Conservation (phyloP, 1,140 invertebrate genomes). For the Luehdorfia chinensis region DNA sequence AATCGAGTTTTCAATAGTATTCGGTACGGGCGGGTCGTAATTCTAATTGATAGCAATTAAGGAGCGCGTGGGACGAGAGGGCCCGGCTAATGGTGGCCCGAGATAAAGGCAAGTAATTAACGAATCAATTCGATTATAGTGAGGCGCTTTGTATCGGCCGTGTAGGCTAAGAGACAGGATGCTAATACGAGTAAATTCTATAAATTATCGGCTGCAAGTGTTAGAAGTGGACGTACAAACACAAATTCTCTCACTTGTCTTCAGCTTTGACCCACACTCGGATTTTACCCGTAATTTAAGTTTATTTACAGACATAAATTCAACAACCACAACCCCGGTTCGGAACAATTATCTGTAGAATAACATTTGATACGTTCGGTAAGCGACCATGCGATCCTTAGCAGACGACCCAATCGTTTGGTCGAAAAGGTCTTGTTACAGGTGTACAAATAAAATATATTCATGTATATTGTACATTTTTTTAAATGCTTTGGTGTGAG, state of each 20-base stretch:
- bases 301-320: conserved; percentile 9
- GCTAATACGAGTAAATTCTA: conserved; percentile 5
- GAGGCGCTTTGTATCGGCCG: conserved; percentile 39
- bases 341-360: no score
- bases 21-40: conserved; percentile 23
- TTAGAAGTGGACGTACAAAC: not conserved
- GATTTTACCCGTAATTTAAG: no score
- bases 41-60: conserved; percentile 47
- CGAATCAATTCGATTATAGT: conserved; percentile 56
- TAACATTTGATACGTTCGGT: no score
- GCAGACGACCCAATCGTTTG: no score
- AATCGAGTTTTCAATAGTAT: conserved; percentile 20
- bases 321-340: no score
- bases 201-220: no score
- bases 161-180: conserved; percentile 26
- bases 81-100: conserved; percentile 40
- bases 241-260: not conserved
- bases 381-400: no score
- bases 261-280: no score
- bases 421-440: no score
- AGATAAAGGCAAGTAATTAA: conserved; percentile 58
- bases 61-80: conserved; percentile 36
- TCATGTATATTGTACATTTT: no score
- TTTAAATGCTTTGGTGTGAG: no score
- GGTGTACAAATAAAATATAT: no score